Evolutionary conservation across 1,140 invertebrate genomes (phyloP).

Genomic region (Thrips palmi): DNA sequence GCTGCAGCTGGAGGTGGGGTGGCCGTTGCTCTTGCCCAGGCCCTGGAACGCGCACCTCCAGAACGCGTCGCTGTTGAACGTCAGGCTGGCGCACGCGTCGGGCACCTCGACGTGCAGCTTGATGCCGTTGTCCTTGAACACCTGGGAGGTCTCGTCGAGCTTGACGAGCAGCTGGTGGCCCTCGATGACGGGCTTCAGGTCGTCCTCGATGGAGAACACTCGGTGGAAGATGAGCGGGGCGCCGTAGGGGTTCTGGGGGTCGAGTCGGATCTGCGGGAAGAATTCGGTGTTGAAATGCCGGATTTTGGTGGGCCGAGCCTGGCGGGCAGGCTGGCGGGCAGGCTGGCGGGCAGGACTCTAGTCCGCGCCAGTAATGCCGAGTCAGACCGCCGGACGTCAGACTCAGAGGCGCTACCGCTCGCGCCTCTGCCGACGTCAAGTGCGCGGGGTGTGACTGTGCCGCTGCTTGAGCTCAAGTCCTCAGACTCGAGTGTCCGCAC

Average conservation of each 20-base stretch:
- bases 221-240: slow-evolving; percentile 38
- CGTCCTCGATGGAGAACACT: slow-evolving; percentile 20
- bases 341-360: slow-evolving; percentile 25
- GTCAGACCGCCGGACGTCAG: too few relatives aligned
- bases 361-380: too few relatives aligned
- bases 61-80: slow-evolving; percentile 59
- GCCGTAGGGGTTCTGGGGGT: slow-evolving; percentile 33
- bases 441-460: too few relatives aligned
- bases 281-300: too few relatives aligned
- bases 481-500: too few relatives aligned
- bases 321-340: too few relatives aligned
- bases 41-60: slow-evolving; percentile 45
- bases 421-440: too few relatives aligned
- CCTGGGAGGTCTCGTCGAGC: slow-evolving; percentile 6
- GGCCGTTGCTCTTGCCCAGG: slow-evolving; percentile 19
- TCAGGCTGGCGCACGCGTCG: slow-evolving; percentile 59
- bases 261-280: slow-evolving; percentile 35
- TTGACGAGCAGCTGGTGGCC: too few relatives aligned
- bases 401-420: too few relatives aligned
- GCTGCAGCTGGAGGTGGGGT: slow-evolving; percentile 29
- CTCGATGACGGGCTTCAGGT: slow-evolving; percentile 14
- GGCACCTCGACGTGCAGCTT: slow-evolving; percentile 44
- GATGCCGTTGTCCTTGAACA: slow-evolving; percentile 35
- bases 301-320: not conserved
- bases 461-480: too few relatives aligned